Percentiles rank a stretch among this genome's conserved stretches.
These are phyloP conservation scores for Elgonia sp. DNA, from an alignment of 2,888 invertebrate genomes.

Conservation along the genomic window DNA sequence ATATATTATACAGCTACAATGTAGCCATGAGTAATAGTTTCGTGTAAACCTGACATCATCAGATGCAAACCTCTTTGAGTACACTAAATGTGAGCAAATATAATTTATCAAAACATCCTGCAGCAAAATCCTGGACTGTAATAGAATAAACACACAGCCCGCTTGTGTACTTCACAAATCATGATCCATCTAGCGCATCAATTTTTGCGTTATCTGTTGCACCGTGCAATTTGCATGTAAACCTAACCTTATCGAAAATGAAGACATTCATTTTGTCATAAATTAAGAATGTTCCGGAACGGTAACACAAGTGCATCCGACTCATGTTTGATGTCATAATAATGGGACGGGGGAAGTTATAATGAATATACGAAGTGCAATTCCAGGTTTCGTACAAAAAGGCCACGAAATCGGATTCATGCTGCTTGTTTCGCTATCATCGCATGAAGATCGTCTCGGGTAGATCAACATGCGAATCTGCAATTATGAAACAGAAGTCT, in stretches of 20 bases:
- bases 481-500: slow-evolving; percentile 60
- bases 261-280: slow-evolving; percentile 39
- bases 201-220: no score
- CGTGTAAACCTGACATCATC: slow-evolving; percentile 11
- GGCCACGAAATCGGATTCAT: slow-evolving; percentile 22
- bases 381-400: slow-evolving; percentile 34
- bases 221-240: neutral
- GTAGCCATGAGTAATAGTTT: slow-evolving; percentile 16
- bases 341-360: slow-evolving; percentile 19
- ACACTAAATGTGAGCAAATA: slow-evolving; percentile 4
- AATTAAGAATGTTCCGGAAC: slow-evolving; percentile 14
- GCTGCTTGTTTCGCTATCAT: slow-evolving; percentile 53
- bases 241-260: slow-evolving; percentile 28
- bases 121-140: neutral
- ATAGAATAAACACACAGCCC: neutral
- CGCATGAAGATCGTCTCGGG: slow-evolving; percentile 29
- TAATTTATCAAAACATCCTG: slow-evolving; percentile 35
- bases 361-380: slow-evolving; percentile 23
- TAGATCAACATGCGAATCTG: slow-evolving; percentile 66
- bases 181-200: no score
- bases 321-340: slow-evolving; percentile 40
- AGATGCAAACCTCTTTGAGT: slow-evolving; percentile 29
- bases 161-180: neutral
- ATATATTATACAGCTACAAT: slow-evolving; percentile 9
- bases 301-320: neutral